These are phyloP conservation scores for Henricia sp. DNA, from an alignment of 53 echinoderm and acorn worm species.

Conservation along the genomic window DNA sequence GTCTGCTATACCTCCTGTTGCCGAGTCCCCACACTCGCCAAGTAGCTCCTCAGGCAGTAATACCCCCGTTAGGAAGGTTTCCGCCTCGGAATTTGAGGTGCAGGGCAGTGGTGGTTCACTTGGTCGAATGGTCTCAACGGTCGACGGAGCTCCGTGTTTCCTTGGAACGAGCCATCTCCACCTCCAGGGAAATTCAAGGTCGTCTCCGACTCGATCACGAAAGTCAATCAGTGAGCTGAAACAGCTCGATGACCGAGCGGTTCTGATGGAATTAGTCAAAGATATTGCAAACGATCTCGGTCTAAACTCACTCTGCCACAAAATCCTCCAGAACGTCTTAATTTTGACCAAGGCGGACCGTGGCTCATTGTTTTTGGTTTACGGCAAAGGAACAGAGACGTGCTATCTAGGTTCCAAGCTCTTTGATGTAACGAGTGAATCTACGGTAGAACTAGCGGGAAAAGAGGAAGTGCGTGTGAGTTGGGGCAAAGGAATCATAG, in stretches of 20 bases:
- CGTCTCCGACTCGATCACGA: conserved; percentile 90
- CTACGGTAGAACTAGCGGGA: conserved; percentile 88
- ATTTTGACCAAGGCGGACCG: conserved; percentile 95
- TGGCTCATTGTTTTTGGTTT: conserved; percentile 91
- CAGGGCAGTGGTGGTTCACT: conserved; percentile 90
- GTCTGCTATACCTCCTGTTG: conserved; percentile 85
- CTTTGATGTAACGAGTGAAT: conserved; percentile 95
- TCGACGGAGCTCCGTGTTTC: conserved; percentile 95
- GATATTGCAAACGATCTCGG: conserved; percentile 97
- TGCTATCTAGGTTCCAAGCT: conserved; percentile 92
- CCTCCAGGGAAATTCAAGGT: conserved; percentile 76
- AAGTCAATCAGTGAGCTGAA: conserved; percentile 94
- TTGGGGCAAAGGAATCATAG: conserved; percentile 98
- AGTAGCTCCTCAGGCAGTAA: conserved; percentile 98
- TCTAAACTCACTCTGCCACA: conserved; percentile 93
- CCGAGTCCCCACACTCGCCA: conserved; percentile 91
- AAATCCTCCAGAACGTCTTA: conserved; percentile 96
- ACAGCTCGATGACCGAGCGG: conserved; percentile 86
- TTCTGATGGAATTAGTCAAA: conserved; percentile 97
- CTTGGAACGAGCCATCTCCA: conserved; percentile 82
- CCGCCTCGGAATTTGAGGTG: conserved; percentile 97
- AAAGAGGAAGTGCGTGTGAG: conserved; percentile 87
- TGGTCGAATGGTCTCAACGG: conserved; percentile 95
- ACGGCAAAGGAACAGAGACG: conserved; percentile 93
- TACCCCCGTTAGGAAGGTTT: conserved; percentile 96